Evolutionary conservation across 2,797 vertebrate genomes (phyloP).

Genomic region (Sebastes oblongus): DNA sequence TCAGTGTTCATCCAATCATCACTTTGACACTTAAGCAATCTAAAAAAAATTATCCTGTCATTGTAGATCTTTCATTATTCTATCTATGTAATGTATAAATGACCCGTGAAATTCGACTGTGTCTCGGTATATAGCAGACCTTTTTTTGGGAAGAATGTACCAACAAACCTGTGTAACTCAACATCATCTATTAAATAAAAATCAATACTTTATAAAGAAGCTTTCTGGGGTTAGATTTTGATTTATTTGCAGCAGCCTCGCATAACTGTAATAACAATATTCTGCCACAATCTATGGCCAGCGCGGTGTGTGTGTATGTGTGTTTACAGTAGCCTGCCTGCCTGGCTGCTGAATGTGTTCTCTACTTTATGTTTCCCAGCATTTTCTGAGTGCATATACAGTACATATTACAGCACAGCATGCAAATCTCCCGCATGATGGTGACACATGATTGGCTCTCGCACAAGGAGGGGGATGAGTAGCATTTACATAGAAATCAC

Average conservation of each 20-base stretch:
- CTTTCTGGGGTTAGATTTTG: background rate
- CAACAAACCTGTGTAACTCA: slow-evolving; percentile 5
- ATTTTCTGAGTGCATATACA: background rate
- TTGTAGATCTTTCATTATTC: slow-evolving; percentile 52
- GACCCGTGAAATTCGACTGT: slow-evolving; percentile 5
- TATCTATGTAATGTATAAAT: too few relatives aligned
- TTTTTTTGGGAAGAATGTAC: slow-evolving; percentile 21
- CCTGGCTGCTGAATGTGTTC: background rate
- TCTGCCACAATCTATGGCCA: background rate
- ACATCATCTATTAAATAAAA: background rate
- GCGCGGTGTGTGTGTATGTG: background rate
- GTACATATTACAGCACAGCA: background rate
- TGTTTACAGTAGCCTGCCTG: background rate
- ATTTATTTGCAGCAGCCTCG: slow-evolving; percentile 22
- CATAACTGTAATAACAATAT: slow-evolving; percentile 7
- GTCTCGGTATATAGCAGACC: background rate
- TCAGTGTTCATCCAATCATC: slow-evolving; percentile 55
- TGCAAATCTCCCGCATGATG: background rate
- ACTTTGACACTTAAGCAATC: slow-evolving; percentile 46
- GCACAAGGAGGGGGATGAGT: background rate
- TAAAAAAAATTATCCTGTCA: slow-evolving; percentile 18
- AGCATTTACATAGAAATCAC: background rate
- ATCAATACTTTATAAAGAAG: background rate
- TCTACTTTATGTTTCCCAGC: background rate
- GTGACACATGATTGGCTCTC: slow-evolving; percentile 5